A percentile compares a stretch with the other conserved stretches of the same genome.
Evolutionary conservation across 2,113 vertebrate species (phyloP).

Genomic region (Sakesphorus luctuosus): DNA sequence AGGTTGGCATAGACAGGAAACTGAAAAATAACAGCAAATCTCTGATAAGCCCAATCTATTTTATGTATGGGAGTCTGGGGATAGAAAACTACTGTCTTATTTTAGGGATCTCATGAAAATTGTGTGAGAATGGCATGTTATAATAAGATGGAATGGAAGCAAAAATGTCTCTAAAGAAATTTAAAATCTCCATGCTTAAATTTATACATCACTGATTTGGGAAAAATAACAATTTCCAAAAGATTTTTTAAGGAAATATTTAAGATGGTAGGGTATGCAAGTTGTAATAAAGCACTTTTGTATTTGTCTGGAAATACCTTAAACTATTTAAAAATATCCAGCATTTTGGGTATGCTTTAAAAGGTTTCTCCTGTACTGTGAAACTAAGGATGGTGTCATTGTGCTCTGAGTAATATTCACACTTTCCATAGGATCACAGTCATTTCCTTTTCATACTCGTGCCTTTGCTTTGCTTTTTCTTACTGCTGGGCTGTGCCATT

Average conservation of each 20-base stretch:
- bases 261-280: neutral
- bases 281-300: neutral
- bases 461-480: neutral
- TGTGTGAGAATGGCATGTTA: neutral
- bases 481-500: neutral
- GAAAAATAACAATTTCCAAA: neutral
- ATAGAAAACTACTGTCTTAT: neutral
- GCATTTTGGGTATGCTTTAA: neutral
- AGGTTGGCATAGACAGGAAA: neutral
- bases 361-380: neutral
- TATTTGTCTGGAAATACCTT: neutral
- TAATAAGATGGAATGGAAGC: neutral
- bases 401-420: neutral
- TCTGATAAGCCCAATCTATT: neutral
- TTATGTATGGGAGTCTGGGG: neutral
- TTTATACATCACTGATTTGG: neutral
- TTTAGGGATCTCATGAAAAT: neutral
- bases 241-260: neutral
- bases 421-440: neutral
- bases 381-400: neutral
- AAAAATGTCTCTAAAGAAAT: neutral
- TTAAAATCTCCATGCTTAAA: neutral
- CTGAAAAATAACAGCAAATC: neutral
- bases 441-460: neutral
- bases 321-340: neutral